Evolutionary conservation across 1,140 invertebrate species (phyloP).

Genomic region (Drosophila kurseongensis): DNA sequence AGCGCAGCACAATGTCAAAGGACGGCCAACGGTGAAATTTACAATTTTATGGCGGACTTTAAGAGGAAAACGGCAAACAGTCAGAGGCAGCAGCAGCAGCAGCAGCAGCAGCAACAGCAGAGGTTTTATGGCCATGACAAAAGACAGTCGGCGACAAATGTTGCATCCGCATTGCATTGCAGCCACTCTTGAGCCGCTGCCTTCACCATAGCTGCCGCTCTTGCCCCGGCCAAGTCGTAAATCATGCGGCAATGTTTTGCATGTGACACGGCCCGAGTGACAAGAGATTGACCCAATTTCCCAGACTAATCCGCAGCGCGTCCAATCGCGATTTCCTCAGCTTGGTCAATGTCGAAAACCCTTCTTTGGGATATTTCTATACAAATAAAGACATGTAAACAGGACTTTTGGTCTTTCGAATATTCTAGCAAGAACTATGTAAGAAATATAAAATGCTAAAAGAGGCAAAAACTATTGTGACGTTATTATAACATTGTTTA

Average conservation of each 20-base stretch:
- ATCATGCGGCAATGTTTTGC: slow-evolving; percentile 65
- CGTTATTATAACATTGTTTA: no score
- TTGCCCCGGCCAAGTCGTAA: slow-evolving; percentile 55
- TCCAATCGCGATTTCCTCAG: slow-evolving; percentile 27
- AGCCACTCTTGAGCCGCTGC: slow-evolving; percentile 28
- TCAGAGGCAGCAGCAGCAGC: slow-evolving; percentile 32
- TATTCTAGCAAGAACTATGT: no score
- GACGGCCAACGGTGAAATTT: slow-evolving; percentile 69
- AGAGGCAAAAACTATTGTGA: no score
- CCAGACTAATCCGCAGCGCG: slow-evolving; percentile 35
- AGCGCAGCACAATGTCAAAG: slow-evolving; percentile 57
- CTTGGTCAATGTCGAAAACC: slow-evolving; percentile 27
- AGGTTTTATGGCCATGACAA: slow-evolving; percentile 74
- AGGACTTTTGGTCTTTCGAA: not conserved
- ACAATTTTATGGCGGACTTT: slow-evolving; percentile 70
- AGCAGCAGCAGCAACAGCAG: slow-evolving; percentile 29
- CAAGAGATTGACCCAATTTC: slow-evolving; percentile 61
- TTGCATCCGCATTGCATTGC: slow-evolving; percentile 62
- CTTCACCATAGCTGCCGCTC: slow-evolving; percentile 8
- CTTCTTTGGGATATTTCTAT: slow-evolving; percentile 14
- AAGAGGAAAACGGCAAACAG: slow-evolving; percentile 68
- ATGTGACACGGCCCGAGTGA: slow-evolving; percentile 59
- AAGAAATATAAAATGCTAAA: no score
- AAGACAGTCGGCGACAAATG: slow-evolving; percentile 59
- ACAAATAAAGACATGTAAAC: not conserved